Evolutionary conservation across 2,888 invertebrate species (phyloP).

Genomic region (Ichneumoninae sp.): DNA sequence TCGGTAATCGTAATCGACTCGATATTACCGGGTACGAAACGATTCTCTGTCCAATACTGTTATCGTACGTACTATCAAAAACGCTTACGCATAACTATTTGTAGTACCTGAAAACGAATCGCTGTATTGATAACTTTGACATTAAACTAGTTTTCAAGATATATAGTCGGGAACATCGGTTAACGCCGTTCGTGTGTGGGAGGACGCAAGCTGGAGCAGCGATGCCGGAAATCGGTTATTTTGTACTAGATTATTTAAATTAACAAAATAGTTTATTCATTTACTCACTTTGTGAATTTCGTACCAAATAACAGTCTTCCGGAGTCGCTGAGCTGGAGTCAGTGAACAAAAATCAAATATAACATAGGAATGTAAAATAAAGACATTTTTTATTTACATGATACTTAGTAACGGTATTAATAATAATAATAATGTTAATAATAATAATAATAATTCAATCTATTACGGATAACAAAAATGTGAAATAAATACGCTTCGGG

Average conservation of each 20-base stretch:
- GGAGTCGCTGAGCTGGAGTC: not conserved
- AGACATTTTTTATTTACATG: conserved; percentile 78
- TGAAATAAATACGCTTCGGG: conserved; percentile 52
- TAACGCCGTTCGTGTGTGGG: conserved; percentile 22
- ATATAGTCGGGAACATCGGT: not conserved
- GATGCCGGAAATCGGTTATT: no score
- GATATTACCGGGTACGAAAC: conserved; percentile 28
- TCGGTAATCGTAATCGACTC: conserved; percentile 47
- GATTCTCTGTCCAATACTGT: conserved; percentile 72
- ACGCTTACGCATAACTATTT: conserved; percentile 54
- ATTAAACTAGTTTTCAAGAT: not conserved
- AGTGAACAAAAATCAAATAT: conserved; percentile 26
- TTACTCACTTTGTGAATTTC: no score
- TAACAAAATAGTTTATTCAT: no score
- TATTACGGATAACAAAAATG: conserved; percentile 52
- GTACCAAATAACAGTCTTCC: no score
- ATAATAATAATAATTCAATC: conserved; percentile 18
- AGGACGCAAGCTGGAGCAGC: not conserved
- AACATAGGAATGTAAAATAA: conserved; percentile 72
- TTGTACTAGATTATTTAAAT: conserved; percentile 7
- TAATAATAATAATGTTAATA: conserved; percentile 5
- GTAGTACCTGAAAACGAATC: conserved; percentile 63
- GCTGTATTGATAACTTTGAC: conserved; percentile 41
- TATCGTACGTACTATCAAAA: conserved; percentile 50
- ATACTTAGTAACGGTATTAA: conserved; percentile 64